Base-by-base conservation (phyloP, 2,797 vertebrate genomes). In the Thripadectes ignobilis region DNA sequence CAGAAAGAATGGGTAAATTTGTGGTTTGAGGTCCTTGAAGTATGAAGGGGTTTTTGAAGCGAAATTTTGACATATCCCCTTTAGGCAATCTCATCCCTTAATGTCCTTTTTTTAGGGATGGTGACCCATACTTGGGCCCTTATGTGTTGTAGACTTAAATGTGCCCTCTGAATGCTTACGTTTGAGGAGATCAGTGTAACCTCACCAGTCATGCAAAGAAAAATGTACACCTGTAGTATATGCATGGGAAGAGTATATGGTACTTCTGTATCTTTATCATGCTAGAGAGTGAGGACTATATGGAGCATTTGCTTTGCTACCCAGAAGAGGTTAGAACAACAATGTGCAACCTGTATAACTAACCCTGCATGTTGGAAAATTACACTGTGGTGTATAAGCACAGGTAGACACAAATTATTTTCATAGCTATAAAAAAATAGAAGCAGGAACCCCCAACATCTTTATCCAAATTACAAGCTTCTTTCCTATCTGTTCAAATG, bases 191-290 rank as follows among this genome's bases (percentile, higher is more conserved):
- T 57, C 45, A 71, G 11, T 14, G n/a, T 45, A 75, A 36, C 14
- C 8, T 58, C 65, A 63, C 5, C 21, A 83, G 72, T 36, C 12
- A 32, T 61, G 23, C 10, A 84, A 93, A 34, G 10, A 16, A 77
- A 82, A 83, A 83, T 45, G 2, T 20, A 30, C 57, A 17, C 12
- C 43, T 66, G 10, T 32, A 27, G 10, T 15, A 49, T 8, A 18
- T 0, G 0, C 48, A 3, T 38, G 14, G 39, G 29, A 36, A 38
- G 8, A 41, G 4, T 39, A n/a, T 38, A 34, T 45, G 12, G 29
- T 48, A 54, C 6, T 59, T 79, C 32, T 72, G 23, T 48, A 29
- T 41, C 45, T 79, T 20, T 79, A 43, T 83, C 30, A 14, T n/a
- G 21, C 34, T 51, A 29, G 20, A 67, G 15, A 67, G 20, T 22